Conservation (phyloP, 2,888 invertebrate species). For the Chromoteleia sp. region DNA sequence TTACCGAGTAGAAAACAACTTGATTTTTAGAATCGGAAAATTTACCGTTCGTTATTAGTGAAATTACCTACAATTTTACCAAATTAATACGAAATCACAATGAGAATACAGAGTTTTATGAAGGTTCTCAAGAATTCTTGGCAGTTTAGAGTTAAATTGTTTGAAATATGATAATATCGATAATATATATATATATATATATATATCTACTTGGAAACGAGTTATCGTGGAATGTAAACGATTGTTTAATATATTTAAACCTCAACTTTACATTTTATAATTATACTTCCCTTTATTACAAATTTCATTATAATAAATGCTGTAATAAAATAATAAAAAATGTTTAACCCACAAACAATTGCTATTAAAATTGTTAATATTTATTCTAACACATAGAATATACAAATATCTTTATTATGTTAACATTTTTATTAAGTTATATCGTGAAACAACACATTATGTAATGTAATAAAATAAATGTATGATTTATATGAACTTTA, state of each 20-base stretch:
- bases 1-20: background rate
- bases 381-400: background rate
- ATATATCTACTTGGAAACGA: conserved; percentile 19
- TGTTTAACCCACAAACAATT: background rate
- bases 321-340: background rate
- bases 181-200: conserved; percentile 8
- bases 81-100: conserved; percentile 13
- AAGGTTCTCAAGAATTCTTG: conserved; percentile 17
- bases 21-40: conserved; percentile 2
- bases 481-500: conserved; percentile 54
- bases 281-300: background rate
- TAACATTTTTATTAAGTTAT: no score
- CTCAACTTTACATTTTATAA: conserved; percentile 17
- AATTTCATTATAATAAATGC: conserved; percentile 9
- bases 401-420: no score
- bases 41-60: conserved; percentile 4
- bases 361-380: background rate
- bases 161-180: conserved; percentile 29
- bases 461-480: conserved; percentile 51
- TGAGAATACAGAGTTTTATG: conserved; percentile 4
- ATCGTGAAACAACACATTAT: conserved; percentile 11
- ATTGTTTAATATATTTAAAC: conserved; percentile 37
- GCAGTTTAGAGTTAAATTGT: conserved; percentile 11
- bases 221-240: conserved; percentile 32
- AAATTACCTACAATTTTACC: conserved; percentile 16